phyloP scores from a whole-genome alignment of 2,888 invertebrate genomes.

The Terebella lapidaria region DNA sequence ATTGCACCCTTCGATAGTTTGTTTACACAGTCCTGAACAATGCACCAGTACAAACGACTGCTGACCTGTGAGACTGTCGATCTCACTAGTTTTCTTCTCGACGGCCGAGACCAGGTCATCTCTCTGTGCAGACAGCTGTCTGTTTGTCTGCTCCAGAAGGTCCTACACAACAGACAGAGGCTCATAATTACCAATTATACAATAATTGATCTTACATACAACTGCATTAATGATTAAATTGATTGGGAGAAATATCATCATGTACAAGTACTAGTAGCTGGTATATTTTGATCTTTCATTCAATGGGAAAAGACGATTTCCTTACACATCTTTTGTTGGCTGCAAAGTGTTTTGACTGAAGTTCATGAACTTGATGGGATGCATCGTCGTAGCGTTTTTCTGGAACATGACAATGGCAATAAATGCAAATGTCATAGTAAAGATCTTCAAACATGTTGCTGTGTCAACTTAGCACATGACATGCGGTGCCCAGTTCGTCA shows the following conservation, averaged over 20 bases:
- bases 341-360: slow-evolving; percentile 4
- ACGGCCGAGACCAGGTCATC: slow-evolving; percentile 38
- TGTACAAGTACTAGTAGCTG: no score
- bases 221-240: background rate
- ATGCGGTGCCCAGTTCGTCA: no score
- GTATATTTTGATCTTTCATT: no score
- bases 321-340: background rate
- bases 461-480: background rate
- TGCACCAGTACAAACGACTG: background rate
- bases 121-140: slow-evolving; percentile 31
- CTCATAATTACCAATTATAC: background rate
- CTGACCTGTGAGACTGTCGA: slow-evolving; percentile 44
- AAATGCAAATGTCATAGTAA: background rate
- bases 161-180: slow-evolving; percentile 3
- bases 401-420: background rate
- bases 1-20: no score
- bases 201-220: background rate
- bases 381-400: background rate
- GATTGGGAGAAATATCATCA: background rate
- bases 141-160: slow-evolving; percentile 9
- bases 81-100: slow-evolving; percentile 41
- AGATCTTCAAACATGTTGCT: background rate
- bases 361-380: background rate
- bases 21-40: background rate
- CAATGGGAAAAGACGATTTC: no score